Conservation (phyloP, 2,113 vertebrate genomes). For the Psammodynastes pulverulentus region DNA sequence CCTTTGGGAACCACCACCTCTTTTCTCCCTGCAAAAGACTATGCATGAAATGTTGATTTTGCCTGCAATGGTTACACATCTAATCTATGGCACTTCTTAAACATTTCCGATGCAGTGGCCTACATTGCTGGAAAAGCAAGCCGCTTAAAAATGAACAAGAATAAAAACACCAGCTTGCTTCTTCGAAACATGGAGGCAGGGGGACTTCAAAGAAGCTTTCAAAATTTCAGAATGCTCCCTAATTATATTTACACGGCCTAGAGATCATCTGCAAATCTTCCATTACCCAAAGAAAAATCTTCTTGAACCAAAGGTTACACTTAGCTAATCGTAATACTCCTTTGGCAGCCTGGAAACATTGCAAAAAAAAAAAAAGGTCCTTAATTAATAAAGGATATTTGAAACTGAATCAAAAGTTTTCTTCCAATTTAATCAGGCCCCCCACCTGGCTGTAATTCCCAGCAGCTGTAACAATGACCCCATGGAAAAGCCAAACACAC, state of each 20-base stretch:
- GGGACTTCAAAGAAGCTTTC: background rate
- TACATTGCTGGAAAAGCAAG: background rate
- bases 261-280: conserved; percentile 4
- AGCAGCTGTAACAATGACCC: conserved; percentile 37
- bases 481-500: conserved; percentile 19
- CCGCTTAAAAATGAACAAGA: background rate
- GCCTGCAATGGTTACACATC: background rate
- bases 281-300: background rate
- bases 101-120: background rate
- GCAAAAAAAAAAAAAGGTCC: conserved; percentile 31
- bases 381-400: conserved; percentile 29
- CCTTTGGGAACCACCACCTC: background rate
- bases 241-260: background rate
- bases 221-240: background rate
- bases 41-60: background rate
- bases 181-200: background rate
- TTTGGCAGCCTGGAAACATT: background rate
- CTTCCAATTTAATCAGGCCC: conserved; percentile 1
- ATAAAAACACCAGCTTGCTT: background rate
- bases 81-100: background rate
- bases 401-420: conserved; percentile 20
- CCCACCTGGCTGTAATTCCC: conserved; percentile 24
- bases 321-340: background rate
- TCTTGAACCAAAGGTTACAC: background rate
- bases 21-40: background rate